These are phyloP conservation scores for Leptodactylus fuscus DNA, from an alignment of 2,113 vertebrate genomes.

Conservation along the genomic window DNA sequence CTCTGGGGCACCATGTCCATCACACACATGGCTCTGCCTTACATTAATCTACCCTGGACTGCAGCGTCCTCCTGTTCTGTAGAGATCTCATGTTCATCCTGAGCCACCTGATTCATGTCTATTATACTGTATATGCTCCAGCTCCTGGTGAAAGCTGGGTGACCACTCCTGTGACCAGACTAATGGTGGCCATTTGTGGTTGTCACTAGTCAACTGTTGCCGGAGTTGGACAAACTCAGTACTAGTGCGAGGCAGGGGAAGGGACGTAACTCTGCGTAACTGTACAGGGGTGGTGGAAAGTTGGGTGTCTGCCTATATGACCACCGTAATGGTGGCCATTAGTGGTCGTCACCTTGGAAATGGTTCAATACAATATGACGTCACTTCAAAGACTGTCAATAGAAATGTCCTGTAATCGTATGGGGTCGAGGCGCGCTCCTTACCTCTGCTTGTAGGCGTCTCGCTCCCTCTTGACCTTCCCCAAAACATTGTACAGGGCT, in stretches of 20 bases:
- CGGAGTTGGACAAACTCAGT: too few relatives aligned
- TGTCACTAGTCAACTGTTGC: too few relatives aligned
- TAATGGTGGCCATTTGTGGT: too few relatives aligned
- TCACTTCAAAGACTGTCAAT: neutral
- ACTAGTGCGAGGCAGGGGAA: too few relatives aligned
- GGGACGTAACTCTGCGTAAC: too few relatives aligned
- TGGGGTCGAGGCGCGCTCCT: slow-evolving; percentile 48
- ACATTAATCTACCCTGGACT: neutral
- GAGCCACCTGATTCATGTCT: neutral
- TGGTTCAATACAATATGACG: neutral
- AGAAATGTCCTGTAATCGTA: neutral
- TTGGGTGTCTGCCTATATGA: too few relatives aligned
- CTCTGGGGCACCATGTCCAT: too few relatives aligned
- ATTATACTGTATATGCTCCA: too few relatives aligned
- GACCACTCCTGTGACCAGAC: neutral
- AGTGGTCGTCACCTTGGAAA: neutral
- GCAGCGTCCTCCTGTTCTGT: neutral
- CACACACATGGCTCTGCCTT: neutral
- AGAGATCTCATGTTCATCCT: slow-evolving; percentile 15
- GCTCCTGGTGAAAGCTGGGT: neutral
- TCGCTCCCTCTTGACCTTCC: slow-evolving; percentile 94
- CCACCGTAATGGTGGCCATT: neutral
- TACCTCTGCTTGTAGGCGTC: slow-evolving; percentile 97
- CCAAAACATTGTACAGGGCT: slow-evolving; percentile 97
- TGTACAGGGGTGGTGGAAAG: neutral